phyloP scores from a whole-genome alignment of 2,888 invertebrate genomes.

The Nemotelus nigrinus region DNA sequence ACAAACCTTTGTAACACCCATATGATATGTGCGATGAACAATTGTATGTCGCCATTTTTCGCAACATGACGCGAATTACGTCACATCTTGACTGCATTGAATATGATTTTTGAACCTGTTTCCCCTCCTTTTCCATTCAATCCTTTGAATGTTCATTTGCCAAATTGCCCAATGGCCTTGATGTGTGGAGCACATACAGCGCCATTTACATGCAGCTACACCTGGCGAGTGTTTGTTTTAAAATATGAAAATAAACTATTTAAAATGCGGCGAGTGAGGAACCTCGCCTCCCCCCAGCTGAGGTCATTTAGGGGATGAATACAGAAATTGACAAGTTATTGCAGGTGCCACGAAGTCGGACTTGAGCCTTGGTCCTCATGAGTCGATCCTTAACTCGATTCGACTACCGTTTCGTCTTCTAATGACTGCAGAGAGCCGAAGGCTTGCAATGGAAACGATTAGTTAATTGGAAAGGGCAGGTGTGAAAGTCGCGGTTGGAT shows the following conservation, averaged over 20 bases:
- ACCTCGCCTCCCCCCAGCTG: neutral
- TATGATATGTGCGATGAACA: no score
- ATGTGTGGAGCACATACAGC: no score
- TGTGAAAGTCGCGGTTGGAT: constrained; percentile 27
- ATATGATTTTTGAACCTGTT: no score
- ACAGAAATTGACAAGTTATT: constrained; percentile 25
- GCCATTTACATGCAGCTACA: no score
- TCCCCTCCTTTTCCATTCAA: no score
- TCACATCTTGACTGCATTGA: no score
- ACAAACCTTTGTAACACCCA: no score
- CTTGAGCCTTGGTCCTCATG: neutral
- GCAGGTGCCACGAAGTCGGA: constrained; percentile 6
- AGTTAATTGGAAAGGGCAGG: constrained; percentile 41
- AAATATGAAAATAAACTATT: neutral
- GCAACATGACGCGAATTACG: no score
- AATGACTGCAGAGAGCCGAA: neutral
- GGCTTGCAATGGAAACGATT: constrained; percentile 23
- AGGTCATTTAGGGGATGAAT: constrained; percentile 22
- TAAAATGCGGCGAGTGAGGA: neutral
- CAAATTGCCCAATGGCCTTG: no score
- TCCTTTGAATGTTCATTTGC: no score
- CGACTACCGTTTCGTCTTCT: neutral
- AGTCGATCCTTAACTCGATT: neutral
- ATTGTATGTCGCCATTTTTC: no score
- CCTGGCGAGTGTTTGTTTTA: no score